A percentile compares a stretch with the other conserved stretches of the same genome.
These are phyloP conservation scores for Theristicus caerulescens DNA, from an alignment of 2,113 vertebrate species.

Conservation along the genomic window DNA sequence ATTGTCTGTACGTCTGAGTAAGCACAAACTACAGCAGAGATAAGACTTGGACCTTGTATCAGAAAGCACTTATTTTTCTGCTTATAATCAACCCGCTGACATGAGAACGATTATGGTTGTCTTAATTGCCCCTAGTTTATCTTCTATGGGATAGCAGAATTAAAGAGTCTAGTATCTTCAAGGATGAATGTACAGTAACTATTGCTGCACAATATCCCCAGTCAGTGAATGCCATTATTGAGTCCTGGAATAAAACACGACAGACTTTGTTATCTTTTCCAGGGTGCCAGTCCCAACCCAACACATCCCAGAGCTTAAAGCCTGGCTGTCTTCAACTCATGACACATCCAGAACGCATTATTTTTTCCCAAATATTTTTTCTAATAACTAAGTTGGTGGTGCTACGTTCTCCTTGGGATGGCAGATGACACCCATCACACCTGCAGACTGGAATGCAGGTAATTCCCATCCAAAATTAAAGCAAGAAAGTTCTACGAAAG, in stretches of 20 bases:
- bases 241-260: background rate
- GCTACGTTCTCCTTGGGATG: background rate
- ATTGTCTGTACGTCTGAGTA: background rate
- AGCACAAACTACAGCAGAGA: background rate
- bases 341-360: fast-evolving
- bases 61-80: background rate
- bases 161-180: background rate
- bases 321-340: background rate
- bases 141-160: background rate
- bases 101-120: background rate
- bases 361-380: background rate
- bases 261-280: background rate
- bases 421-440: background rate
- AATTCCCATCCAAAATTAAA: background rate
- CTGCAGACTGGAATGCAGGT: background rate
- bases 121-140: background rate
- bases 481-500: background rate
- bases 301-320: background rate
- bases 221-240: background rate
- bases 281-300: background rate
- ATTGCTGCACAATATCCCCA: background rate
- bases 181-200: background rate
- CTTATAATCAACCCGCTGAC: background rate
- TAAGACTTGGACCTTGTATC: background rate
- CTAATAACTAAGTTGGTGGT: background rate